Evolutionary conservation across 2,797 vertebrate genomes (phyloP).

Genomic region (Stomatorhinus walkeri): DNA sequence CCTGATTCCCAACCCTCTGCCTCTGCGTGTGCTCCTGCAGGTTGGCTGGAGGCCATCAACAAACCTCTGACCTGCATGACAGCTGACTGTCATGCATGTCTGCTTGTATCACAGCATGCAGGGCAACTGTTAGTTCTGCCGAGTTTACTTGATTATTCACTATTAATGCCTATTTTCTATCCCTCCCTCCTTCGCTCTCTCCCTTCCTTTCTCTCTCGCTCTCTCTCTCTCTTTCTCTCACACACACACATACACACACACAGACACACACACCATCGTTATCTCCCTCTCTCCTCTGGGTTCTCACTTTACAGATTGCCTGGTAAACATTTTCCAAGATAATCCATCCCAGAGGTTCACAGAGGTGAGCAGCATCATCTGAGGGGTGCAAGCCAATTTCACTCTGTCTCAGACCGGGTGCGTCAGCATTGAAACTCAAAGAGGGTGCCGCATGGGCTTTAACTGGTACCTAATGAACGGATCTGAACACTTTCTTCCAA

Average conservation of each 20-base stretch:
- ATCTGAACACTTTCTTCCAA: background rate
- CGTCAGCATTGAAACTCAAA: background rate
- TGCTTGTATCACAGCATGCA: background rate
- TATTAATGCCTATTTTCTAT: background rate
- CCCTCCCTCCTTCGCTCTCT: background rate
- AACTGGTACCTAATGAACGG: background rate
- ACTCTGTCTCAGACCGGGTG: background rate
- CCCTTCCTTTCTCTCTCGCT: background rate
- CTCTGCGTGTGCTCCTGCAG: background rate
- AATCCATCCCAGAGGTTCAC: background rate
- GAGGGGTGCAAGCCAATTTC: background rate
- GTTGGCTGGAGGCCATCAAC: background rate
- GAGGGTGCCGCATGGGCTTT: background rate
- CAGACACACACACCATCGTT: too few relatives aligned
- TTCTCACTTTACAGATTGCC: background rate
- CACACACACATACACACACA: too few relatives aligned
- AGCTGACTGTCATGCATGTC: background rate
- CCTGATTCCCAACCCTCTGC: background rate
- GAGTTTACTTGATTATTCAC: background rate
- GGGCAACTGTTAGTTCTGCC: background rate
- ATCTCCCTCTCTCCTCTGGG: background rate
- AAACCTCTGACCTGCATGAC: background rate
- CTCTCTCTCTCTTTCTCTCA: background rate
- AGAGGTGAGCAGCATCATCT: background rate
- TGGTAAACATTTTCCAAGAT: background rate